Percentiles rank a stretch among this genome's conserved stretches.
These are phyloP conservation scores for Melozone crissalis DNA, from an alignment of 2,113 vertebrate species.

Conservation along the genomic window DNA sequence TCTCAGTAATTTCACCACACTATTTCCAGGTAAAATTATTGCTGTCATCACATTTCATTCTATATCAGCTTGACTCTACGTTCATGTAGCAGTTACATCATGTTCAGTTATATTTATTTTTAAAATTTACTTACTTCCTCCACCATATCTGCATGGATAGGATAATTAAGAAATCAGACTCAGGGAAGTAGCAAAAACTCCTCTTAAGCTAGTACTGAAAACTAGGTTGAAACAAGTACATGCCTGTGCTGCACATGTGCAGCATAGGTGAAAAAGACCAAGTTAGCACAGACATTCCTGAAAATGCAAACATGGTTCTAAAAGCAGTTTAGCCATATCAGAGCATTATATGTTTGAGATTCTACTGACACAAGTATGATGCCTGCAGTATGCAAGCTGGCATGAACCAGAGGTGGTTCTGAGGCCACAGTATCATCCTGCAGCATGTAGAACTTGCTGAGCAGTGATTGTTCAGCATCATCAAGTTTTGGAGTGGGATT, in stretches of 20 bases:
- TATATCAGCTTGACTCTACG: neutral
- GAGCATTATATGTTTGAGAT: neutral
- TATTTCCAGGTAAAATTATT: neutral
- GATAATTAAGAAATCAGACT: neutral
- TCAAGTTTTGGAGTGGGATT: neutral
- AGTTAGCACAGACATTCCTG: neutral
- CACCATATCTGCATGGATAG: neutral
- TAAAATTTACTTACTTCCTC: neutral
- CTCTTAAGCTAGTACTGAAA: neutral
- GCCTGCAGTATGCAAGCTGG: neutral
- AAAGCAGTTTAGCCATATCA: neutral
- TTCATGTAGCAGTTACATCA: neutral
- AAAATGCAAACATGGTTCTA: neutral
- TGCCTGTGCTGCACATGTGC: neutral
- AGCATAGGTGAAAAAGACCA: neutral
- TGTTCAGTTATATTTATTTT: neutral
- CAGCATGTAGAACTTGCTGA: neutral
- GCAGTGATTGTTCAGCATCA: neutral
- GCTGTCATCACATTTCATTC: neutral
- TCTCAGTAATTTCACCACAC: neutral
- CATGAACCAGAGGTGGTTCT: neutral
- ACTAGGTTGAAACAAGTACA: neutral
- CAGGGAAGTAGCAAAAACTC: neutral
- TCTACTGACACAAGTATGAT: neutral
- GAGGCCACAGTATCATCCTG: neutral